Base-by-base conservation (phyloP, 2,797 vertebrate species). In the Brotula barbata region DNA sequence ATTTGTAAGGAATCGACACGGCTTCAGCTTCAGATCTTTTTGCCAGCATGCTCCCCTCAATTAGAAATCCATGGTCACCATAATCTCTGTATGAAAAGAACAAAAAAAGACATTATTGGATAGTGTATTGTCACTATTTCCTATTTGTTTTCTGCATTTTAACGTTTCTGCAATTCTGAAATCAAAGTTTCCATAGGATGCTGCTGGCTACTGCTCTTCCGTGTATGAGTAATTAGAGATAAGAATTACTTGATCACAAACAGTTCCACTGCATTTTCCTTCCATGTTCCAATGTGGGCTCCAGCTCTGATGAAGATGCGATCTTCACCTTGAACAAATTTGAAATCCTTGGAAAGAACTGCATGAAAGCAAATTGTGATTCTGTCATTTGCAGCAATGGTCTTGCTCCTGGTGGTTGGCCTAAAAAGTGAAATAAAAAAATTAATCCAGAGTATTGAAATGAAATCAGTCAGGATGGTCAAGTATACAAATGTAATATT, bases 301-400 rank as follows among this genome's bases (percentile, higher is more conserved):
- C 68, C 88, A 0, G 85, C 94, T 19, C 31, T 73, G 63, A 98
- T 56, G 8, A 89, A 90, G 0, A 98, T 70, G 0, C 0, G 63
- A 41, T 96, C 89, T 1, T 37, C 13, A 0, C 22, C 0, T 0
- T 63, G 70, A 61, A 92, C 23, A n/a, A 94, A 76, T 2, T 74
- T 86, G 48, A 97, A 97, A 60, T 98, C 57, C 1, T 90, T 93
- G 0, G 96, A 96, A 0, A 98, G 64, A 64, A 98, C 67, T 0
- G 94, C 96, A 2, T 98, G 95, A 80, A 98, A 99, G 74, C 92
- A 94, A 5, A 99, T 90, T 0, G 58, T 91, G 40, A 98, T 59
- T 1, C 80, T 81, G 8, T 86, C 77, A 2, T 0, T 3, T 1
- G 77, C 43, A 7, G 77, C 40, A 39, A 91, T 64, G 1, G 23